Base-by-base conservation (phyloP, 2,797 vertebrate genomes). In the Diglossa cyanea region DNA sequence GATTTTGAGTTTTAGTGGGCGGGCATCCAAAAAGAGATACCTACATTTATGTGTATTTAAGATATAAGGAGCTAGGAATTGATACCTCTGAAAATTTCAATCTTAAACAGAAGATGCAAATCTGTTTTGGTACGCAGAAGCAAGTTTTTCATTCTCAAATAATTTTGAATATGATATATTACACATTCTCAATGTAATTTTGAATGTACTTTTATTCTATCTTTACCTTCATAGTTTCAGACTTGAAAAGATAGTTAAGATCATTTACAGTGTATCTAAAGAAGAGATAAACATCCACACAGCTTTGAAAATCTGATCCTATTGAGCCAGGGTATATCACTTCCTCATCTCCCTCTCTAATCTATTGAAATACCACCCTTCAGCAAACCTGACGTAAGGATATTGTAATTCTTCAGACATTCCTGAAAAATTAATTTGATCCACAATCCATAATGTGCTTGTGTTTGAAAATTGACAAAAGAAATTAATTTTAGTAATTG, bases 231-330 rank as follows among this genome's bases (percentile, higher is more conserved):
- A 25, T 40, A 63, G 26, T 53, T 86, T 65, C 54, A 75, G 37
- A 35, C 26, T 92, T 88, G 19, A 53, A 77, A 86, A 67, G 57
- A 62, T 35, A 62, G 33, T 68, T 74, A 63, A 86, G 76, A 70
- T 81, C 18, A 2, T 14, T 82, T 39, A 45, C 21, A 68, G 6
- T 80, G 33, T 76, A 42, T 75, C 68, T 90, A 30, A 80, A 85
- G 35, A 86, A 71, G 65, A 55, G 45, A 68, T 25, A 79, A 85
- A 73, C 28, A 66, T 82, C 31, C 62, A 39, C 25, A 58, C 15
- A 90, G 71, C 82, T 95, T 90, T 94, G 53, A 86, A 90, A 83
- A 83, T 70, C 61, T 47, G 67, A 88, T 93, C 63, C 63, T 83
- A 6, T 37, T 74, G 37, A 83, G 45, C 48, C 30, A 25, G 57